A percentile compares a stretch with the other conserved stretches of the same genome.
Evolutionary conservation across 1,140 invertebrate species (phyloP).

Genomic region (Zophobas morio): DNA sequence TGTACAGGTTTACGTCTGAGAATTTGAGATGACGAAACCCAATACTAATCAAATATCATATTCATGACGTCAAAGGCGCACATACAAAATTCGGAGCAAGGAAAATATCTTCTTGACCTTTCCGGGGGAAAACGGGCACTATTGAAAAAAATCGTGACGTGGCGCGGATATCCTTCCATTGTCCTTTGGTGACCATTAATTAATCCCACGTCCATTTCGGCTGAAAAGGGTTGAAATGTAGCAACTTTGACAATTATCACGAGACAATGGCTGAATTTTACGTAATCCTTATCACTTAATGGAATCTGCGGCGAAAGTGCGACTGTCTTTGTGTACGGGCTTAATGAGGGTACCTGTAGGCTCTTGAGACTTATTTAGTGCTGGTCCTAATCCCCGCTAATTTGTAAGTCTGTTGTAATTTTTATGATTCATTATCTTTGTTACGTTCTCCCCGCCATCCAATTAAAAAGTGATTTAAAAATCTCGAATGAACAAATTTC

Average conservation of each 20-base stretch:
- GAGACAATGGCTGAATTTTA: background rate
- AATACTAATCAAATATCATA: background rate
- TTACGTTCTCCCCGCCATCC: slow-evolving; percentile 15
- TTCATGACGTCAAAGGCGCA: background rate
- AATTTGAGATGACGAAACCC: background rate
- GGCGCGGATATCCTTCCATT: background rate
- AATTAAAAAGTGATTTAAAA: slow-evolving; percentile 26
- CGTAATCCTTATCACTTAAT: background rate
- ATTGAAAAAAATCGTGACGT: too few relatives aligned
- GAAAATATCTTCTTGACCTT: background rate
- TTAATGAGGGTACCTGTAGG: slow-evolving; percentile 31
- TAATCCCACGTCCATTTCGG: background rate
- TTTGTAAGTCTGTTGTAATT: slow-evolving; percentile 7
- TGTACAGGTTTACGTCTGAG: background rate
- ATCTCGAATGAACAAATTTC: slow-evolving; percentile 4
- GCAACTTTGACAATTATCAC: background rate
- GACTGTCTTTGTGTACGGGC: background rate
- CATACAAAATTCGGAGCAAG: background rate
- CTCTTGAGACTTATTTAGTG: slow-evolving; percentile 28
- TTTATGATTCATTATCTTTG: slow-evolving; percentile 22
- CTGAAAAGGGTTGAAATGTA: slow-evolving; percentile 9
- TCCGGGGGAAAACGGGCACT: background rate
- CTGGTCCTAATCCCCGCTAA: slow-evolving; percentile 3
- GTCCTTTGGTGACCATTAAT: background rate
- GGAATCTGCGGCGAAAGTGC: background rate